These are phyloP conservation scores for Lepidurus arcticus DNA, from an alignment of 1,140 invertebrate genomes.

Conservation along the genomic window DNA sequence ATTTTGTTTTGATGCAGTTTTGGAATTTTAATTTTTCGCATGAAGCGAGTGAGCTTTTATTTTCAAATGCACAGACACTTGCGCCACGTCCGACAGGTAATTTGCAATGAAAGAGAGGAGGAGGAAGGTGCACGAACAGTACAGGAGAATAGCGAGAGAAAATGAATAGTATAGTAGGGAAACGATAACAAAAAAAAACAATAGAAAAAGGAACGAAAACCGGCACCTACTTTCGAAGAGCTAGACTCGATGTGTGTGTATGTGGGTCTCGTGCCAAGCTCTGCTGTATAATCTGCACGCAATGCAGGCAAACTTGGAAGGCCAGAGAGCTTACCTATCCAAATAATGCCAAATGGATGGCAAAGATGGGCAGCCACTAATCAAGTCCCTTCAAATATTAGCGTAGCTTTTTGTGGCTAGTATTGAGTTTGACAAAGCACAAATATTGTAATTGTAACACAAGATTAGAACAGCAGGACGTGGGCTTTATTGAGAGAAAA, in stretches of 20 bases:
- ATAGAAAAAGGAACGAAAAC: neutral
- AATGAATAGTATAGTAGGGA: neutral
- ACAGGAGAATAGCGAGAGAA: neutral
- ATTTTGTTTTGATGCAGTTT: too few relatives aligned
- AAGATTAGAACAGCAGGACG: too few relatives aligned
- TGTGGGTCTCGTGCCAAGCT: constrained; percentile 2
- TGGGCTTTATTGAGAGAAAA: too few relatives aligned
- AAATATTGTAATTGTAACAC: too few relatives aligned
- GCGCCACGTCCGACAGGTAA: neutral
- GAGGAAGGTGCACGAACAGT: neutral
- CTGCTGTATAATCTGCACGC: neutral
- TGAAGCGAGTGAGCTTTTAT: too few relatives aligned
- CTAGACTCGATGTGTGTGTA: neutral
- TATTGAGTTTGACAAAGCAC: too few relatives aligned
- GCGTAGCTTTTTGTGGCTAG: too few relatives aligned
- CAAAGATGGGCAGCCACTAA: too few relatives aligned
- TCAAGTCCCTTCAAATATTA: too few relatives aligned
- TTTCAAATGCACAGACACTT: neutral
- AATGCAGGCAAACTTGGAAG: neutral
- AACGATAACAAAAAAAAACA: neutral
- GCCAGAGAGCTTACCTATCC: neutral
- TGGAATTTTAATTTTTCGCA: too few relatives aligned
- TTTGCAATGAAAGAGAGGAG: neutral
- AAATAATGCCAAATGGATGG: neutral
- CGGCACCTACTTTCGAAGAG: neutral